Conservation (phyloP, 2,888 invertebrate species). For the Drosophila fulvimacula region DNA sequence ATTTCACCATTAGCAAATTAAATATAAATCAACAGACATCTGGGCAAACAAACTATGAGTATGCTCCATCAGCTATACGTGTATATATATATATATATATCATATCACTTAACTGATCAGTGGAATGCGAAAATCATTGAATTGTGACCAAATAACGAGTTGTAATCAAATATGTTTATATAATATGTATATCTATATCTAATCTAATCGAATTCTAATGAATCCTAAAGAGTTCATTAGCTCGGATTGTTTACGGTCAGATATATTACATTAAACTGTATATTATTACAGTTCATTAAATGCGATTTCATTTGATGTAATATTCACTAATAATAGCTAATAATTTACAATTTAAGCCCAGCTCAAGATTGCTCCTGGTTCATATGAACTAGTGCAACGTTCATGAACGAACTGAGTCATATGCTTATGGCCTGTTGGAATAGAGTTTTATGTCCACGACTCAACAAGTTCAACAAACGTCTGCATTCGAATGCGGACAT, state of each 20-base stretch:
- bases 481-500: slow-evolving; percentile 42
- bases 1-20: slow-evolving; percentile 56
- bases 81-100: neutral
- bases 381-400: neutral
- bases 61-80: neutral
- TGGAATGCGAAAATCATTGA: neutral
- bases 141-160: slow-evolving; percentile 3
- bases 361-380: neutral
- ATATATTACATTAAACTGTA: neutral
- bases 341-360: too few relatives aligned
- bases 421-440: neutral
- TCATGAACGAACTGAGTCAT: neutral
- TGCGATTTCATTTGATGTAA: neutral
- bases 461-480: neutral
- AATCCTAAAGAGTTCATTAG: neutral
- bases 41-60: slow-evolving; percentile 28
- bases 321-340: neutral
- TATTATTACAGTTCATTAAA: neutral
- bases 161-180: slow-evolving; percentile 24
- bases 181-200: too few relatives aligned
- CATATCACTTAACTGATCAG: slow-evolving; percentile 5
- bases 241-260: neutral
- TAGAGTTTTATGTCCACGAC: neutral
- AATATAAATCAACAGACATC: slow-evolving; percentile 29
- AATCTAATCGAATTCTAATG: too few relatives aligned